Conservation (phyloP, 2,888 invertebrate species). For the Drosophila pegasa region DNA sequence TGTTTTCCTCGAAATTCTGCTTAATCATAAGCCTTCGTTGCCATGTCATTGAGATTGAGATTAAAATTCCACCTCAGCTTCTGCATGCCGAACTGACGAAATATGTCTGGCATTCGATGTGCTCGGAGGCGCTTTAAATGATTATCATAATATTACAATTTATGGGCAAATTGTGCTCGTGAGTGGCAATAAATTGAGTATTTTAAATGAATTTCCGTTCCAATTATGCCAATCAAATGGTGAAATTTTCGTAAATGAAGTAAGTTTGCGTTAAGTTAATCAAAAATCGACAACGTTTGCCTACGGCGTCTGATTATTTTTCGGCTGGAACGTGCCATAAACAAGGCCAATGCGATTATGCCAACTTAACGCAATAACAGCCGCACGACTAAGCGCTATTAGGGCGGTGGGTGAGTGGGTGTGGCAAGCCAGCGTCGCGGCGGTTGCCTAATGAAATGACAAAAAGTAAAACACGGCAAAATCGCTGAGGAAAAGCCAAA, state of each 20-base stretch:
- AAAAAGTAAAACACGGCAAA: slow-evolving; percentile 70
- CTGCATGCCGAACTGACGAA: not conserved
- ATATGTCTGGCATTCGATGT: slow-evolving; percentile 1
- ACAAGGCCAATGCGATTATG: slow-evolving; percentile 61
- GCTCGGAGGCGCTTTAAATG: slow-evolving; percentile 2
- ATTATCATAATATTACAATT: slow-evolving; percentile 9
- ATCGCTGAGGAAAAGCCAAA: slow-evolving; percentile 59
- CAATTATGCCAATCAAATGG: slow-evolving; percentile 12
- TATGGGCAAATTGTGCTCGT: not conserved
- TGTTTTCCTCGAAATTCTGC: not conserved
- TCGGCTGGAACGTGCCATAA: slow-evolving; percentile 59
- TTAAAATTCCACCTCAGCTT: not conserved
- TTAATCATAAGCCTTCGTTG: slow-evolving; percentile 13
- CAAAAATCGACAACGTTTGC: slow-evolving; percentile 51
- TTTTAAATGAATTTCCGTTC: slow-evolving; percentile 19
- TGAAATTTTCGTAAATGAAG: slow-evolving; percentile 9
- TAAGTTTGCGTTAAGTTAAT: slow-evolving; percentile 56
- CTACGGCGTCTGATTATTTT: slow-evolving; percentile 53
- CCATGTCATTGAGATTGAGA: slow-evolving; percentile 16
- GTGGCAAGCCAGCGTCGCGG: slow-evolving; percentile 15
- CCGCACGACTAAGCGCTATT: slow-evolving; percentile 50
- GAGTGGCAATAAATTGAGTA: slow-evolving; percentile 14
- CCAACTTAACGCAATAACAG: slow-evolving; percentile 37
- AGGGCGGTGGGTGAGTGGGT: not conserved
- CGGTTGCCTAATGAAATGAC: slow-evolving; percentile 68